These are phyloP conservation scores for Camponotus fellah DNA, from an alignment of 2,888 invertebrate species.

Conservation along the genomic window DNA sequence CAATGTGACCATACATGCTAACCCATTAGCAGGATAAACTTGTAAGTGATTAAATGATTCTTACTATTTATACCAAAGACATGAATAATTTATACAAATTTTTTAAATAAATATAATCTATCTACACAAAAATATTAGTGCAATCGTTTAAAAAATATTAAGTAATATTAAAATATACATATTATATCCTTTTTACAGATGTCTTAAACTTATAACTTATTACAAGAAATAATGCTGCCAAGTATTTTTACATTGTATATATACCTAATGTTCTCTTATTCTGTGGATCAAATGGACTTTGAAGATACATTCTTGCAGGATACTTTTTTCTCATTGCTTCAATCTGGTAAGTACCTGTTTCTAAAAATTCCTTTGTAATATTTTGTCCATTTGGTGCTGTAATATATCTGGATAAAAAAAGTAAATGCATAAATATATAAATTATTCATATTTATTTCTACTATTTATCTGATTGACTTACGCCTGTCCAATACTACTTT, in stretches of 20 bases:
- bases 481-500: slow-evolving; percentile 89
- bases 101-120: not conserved
- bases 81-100: slow-evolving; percentile 30
- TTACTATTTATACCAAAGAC: not conserved
- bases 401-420: slow-evolving; percentile 86
- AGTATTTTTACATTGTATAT: slow-evolving; percentile 46
- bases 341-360: slow-evolving; percentile 92
- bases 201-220: not conserved
- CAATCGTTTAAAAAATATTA: too few species aligned
- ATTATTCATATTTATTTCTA: not conserved
- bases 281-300: slow-evolving; percentile 94
- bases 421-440: not conserved
- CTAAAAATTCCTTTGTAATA: slow-evolving; percentile 90
- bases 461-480: slow-evolving; percentile 81
- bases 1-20: slow-evolving; percentile 98
- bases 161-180: not conserved
- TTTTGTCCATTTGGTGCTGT: slow-evolving; percentile 87
- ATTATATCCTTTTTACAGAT: slow-evolving; percentile 15
- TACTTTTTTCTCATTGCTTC: slow-evolving; percentile 93
- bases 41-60: slow-evolving; percentile 24
- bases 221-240: slow-evolving; percentile 33
- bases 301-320: slow-evolving; percentile 90
- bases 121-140: slow-evolving; percentile 12
- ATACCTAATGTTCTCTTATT: slow-evolving; percentile 91
- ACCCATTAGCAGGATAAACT: slow-evolving; percentile 94